Conservation (phyloP, 2,797 vertebrate genomes). For the Parauchenoglanis punctatus region DNA sequence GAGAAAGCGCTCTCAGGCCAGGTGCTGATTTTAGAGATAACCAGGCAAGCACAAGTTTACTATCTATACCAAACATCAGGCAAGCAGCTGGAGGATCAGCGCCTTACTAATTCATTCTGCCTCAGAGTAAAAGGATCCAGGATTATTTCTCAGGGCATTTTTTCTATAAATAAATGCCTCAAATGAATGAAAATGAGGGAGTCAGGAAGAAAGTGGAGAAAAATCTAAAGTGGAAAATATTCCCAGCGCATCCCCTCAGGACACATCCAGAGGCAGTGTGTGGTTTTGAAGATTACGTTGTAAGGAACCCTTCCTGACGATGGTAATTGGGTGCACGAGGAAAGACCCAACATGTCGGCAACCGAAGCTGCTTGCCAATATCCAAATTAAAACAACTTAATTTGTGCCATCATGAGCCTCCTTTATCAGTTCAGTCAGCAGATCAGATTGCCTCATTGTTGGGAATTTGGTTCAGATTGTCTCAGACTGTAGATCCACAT, state of each 20-base stretch:
- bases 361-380: constrained; percentile 37
- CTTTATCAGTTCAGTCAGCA: constrained; percentile 30
- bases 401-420: constrained; percentile 33
- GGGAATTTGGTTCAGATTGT: background rate
- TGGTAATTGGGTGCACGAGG: constrained; percentile 46
- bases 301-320: constrained; percentile 30
- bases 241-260: background rate
- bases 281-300: constrained; percentile 38
- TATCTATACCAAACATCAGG: constrained; percentile 41
- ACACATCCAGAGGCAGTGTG: constrained; percentile 14
- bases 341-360: constrained; percentile 13
- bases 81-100: constrained; percentile 29
- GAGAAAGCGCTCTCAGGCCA: background rate
- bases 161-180: constrained; percentile 47
- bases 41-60: background rate
- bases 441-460: constrained; percentile 14
- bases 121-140: constrained; percentile 43
- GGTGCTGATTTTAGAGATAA: constrained; percentile 13
- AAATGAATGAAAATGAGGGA: constrained; percentile 27
- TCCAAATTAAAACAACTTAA: constrained; percentile 48
- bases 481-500: background rate
- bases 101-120: constrained; percentile 43
- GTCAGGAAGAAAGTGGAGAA: background rate
- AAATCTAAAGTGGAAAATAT: background rate
- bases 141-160: constrained; percentile 44